These are phyloP conservation scores for Sceloporus undulatus DNA, from an alignment of 2,113 vertebrate genomes.

Conservation along the genomic window DNA sequence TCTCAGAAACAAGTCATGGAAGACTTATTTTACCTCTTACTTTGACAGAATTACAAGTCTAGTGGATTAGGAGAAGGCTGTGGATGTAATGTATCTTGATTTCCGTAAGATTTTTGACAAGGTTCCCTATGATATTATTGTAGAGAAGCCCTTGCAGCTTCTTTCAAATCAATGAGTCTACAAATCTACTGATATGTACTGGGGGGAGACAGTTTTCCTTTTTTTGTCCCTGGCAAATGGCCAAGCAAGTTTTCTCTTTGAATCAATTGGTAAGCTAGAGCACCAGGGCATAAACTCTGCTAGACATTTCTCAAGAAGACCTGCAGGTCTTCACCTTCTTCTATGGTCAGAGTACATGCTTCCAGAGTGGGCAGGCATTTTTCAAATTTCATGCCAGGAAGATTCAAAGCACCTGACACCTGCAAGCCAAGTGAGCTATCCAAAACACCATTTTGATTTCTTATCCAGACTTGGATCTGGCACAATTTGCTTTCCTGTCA, in stretches of 20 bases:
- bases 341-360: not conserved
- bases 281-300: not conserved
- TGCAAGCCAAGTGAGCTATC: not conserved
- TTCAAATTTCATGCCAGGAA: not conserved
- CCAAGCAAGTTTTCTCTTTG: not conserved
- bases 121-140: no score
- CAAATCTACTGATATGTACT: not conserved
- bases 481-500: not conserved
- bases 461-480: slow-evolving; percentile 10
- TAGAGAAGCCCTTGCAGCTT: not conserved
- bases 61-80: no score
- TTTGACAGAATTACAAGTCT: no score
- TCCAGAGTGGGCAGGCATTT: not conserved
- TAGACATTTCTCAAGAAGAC: not conserved
- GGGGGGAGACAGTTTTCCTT: not conserved
- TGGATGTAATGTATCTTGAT: no score
- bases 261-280: not conserved
- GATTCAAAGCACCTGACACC: not conserved
- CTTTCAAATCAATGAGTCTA: no score
- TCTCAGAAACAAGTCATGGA: no score
- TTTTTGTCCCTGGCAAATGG: not conserved
- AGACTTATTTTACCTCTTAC: no score
- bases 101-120: no score
- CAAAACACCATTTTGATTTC: not conserved
- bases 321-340: not conserved